phyloP scores from a whole-genome alignment of 2,797 vertebrate genomes.

The Sebastes cheni region DNA sequence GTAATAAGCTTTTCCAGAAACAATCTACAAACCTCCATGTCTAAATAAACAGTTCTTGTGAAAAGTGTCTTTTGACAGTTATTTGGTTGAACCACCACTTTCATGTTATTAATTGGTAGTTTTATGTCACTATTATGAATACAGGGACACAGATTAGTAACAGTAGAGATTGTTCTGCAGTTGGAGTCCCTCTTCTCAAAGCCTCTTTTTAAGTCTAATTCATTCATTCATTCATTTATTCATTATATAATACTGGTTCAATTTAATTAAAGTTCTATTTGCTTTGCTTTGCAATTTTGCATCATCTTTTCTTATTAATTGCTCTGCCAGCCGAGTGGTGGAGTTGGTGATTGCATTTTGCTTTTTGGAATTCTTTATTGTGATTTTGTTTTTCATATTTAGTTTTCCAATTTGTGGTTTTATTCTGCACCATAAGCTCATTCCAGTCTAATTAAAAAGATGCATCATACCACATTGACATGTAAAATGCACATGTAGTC shows the following conservation, averaged over 20 bases:
- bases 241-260: constrained; percentile 33
- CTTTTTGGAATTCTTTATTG: constrained; percentile 1
- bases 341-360: constrained; percentile 27
- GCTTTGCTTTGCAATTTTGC: constrained; percentile 22
- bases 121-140: not conserved
- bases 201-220: constrained; percentile 12
- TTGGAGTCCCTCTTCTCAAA: not conserved
- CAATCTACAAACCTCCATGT: not conserved
- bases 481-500: not conserved
- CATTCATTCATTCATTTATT: constrained; percentile 12
- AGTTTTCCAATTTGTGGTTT: constrained; percentile 4
- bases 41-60: not conserved
- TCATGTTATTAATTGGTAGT: not conserved
- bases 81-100: not conserved
- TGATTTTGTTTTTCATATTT: not conserved
- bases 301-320: constrained; percentile 26
- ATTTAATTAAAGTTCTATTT: constrained; percentile 38
- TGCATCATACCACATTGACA: not conserved
- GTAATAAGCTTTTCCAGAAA: not conserved
- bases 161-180: not conserved
- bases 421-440: not conserved
- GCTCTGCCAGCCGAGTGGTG: constrained; percentile 22
- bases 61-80: not conserved
- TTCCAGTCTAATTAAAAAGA: not conserved
- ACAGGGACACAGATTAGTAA: not conserved